These are phyloP conservation scores for Whitmania pigra DNA, from an alignment of 1,140 invertebrate species.

Conservation along the genomic window DNA sequence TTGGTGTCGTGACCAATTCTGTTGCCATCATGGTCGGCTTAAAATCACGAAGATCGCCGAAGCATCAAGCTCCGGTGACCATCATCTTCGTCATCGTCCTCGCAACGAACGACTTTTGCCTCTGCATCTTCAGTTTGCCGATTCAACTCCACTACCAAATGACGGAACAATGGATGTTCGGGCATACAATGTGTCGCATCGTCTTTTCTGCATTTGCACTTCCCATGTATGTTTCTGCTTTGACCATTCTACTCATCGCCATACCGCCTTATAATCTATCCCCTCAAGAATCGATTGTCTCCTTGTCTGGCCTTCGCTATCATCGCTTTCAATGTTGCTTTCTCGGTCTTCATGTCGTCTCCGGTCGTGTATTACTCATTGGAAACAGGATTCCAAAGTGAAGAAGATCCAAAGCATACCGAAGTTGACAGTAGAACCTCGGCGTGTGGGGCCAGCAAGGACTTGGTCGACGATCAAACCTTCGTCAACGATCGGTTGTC, in stretches of 20 bases:
- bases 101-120: slow-evolving; percentile 81
- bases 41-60: slow-evolving; percentile 63
- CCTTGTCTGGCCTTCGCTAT: slow-evolving; percentile 29
- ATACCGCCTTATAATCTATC: slow-evolving; percentile 54
- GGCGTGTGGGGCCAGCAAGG: background rate
- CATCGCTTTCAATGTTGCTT: slow-evolving; percentile 23
- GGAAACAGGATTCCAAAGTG: background rate
- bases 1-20: slow-evolving; percentile 59
- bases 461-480: too few relatives aligned
- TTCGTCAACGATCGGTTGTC: too few relatives aligned
- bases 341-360: slow-evolving; percentile 32
- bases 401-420: background rate
- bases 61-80: slow-evolving; percentile 59
- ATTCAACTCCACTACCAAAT: slow-evolving; percentile 63
- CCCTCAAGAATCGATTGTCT: slow-evolving; percentile 39
- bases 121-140: slow-evolving; percentile 77
- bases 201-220: slow-evolving; percentile 43
- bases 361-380: slow-evolving; percentile 34
- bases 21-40: slow-evolving; percentile 72
- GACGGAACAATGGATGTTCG: slow-evolving; percentile 69
- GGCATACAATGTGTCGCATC: slow-evolving; percentile 34
- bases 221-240: slow-evolving; percentile 56
- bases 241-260: slow-evolving; percentile 58
- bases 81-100: slow-evolving; percentile 93
- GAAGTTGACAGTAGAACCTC: slow-evolving; percentile 2